These are phyloP conservation scores for Mesorhabditis spiculigera DNA, from an alignment of 2,888 invertebrate species.

Conservation along the genomic window DNA sequence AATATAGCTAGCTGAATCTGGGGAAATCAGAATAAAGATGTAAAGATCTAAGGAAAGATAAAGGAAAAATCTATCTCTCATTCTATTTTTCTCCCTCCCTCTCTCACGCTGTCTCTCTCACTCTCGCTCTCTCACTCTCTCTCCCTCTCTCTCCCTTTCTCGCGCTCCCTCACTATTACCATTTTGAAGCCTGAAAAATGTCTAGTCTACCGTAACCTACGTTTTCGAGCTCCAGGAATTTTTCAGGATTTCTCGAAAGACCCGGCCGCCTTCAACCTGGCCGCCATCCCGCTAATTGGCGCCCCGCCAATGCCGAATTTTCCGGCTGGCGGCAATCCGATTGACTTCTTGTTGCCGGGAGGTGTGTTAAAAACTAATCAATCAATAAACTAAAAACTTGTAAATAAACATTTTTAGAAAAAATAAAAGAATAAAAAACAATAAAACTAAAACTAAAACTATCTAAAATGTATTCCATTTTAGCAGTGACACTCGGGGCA, in stretches of 20 bases:
- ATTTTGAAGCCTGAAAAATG: background rate
- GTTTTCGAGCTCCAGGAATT: background rate
- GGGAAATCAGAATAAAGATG: too few species aligned
- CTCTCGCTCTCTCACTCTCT: too few species aligned
- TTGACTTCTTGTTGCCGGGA: conserved; percentile 37
- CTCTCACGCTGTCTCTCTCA: too few species aligned
- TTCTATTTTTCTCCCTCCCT: too few species aligned
- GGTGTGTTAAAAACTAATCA: background rate
- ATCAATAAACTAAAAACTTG: too few species aligned
- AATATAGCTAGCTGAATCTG: too few species aligned
- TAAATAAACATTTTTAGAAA: background rate
- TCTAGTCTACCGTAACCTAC: background rate
- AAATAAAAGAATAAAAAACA: conserved; percentile 10
- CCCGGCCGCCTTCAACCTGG: conserved; percentile 37
- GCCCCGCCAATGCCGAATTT: conserved; percentile 42
- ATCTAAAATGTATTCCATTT: too few species aligned
- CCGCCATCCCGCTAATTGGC: conserved; percentile 49
- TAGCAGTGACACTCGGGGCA: background rate
- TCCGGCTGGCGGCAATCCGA: conserved; percentile 26
- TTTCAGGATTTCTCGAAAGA: conserved; percentile 52
- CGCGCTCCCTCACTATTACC: background rate
- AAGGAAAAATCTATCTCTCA: too few species aligned
- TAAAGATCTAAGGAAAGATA: too few species aligned
- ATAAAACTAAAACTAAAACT: too few species aligned
- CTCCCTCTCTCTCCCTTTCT: too few species aligned